Evolutionary conservation across 2,113 vertebrate genomes (phyloP).

Genomic region (Megaleporinus macrocephalus): DNA sequence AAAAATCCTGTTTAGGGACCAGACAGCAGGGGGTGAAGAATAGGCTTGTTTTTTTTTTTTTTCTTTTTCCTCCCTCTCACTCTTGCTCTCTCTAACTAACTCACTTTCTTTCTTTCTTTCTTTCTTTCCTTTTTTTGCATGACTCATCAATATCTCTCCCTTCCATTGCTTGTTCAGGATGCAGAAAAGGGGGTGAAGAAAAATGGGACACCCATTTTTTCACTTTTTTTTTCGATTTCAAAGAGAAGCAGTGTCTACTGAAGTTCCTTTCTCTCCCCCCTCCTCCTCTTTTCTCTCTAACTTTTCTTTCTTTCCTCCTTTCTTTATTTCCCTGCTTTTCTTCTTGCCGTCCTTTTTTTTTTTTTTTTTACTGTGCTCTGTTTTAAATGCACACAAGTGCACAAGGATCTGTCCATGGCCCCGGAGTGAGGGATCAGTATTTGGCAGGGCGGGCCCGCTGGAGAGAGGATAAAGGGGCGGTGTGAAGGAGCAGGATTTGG

Average conservation of each 20-base stretch:
- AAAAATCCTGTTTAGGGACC: conserved; percentile 70
- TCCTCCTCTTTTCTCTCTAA: conserved; percentile 24
- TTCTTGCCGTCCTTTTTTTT: conserved; percentile 61
- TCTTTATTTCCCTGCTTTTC: conserved; percentile 62
- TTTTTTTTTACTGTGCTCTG: conserved; percentile 68
- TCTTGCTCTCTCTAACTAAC: conserved; percentile 57
- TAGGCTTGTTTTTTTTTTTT: conserved; percentile 51
- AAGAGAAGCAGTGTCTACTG: conserved; percentile 62
- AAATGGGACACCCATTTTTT: conserved; percentile 65
- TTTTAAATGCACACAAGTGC: conserved; percentile 71
- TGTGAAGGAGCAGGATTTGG: conserved; percentile 61
- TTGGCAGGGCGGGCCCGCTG: conserved; percentile 72
- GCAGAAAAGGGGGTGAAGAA: conserved; percentile 68
- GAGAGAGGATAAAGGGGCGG: conserved; percentile 61
- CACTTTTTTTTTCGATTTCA: conserved; percentile 62
- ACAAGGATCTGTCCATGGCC: conserved; percentile 61
- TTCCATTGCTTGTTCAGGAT: conserved; percentile 65
- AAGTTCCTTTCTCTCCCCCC: conserved; percentile 61
- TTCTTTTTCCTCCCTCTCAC: no score
- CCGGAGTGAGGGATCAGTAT: conserved; percentile 68
- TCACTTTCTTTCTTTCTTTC: conserved; percentile 31
- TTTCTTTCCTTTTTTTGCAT: conserved; percentile 26
- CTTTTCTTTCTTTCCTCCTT: conserved; percentile 31
- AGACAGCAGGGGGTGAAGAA: conserved; percentile 59
- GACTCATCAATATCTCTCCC: conserved; percentile 62